Base-by-base conservation (phyloP, 2,888 invertebrate genomes). In the Pheosia gnoma region DNA sequence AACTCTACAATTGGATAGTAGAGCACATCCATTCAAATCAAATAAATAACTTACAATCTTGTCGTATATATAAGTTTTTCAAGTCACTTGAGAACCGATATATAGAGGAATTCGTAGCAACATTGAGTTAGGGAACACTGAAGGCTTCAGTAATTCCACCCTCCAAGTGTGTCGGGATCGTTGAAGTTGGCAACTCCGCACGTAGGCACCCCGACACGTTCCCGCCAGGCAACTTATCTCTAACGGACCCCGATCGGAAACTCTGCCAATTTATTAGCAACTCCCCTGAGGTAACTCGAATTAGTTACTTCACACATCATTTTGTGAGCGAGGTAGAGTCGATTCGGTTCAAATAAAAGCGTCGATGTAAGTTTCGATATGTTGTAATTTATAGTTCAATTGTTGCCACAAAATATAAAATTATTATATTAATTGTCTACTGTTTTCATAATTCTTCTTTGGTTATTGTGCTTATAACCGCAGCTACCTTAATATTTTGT, bases 221-320 rank as follows among this genome's bases (percentile, higher is more conserved):
- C 69, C 67, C 70, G 70, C 75, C 66, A 67, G 25, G 70, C 61
- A 83, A 83, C 77, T 85, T 78, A 64, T 68, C 67, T 64, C 59
- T 70, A 74, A 78, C 72, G 71, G 74, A 81, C 75, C 77, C 66
- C 60, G 75, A 82, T 85, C 78, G 79, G 79, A 79, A 86, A 82
- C 83, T 81, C 78, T 60, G 77, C 77, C 84, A 85, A 88, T 87
- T 86, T 86, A 85, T 85, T 83, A 84, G 75, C 67, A 67, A 66
- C 70, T 65, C 68, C 71, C 68, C 62, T 60, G 37, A 62, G 72
- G 71, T 74, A 81, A 80, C 74, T 77, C 71, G 72, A 74, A 80
- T 81, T 81, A 80, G 77, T 80, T 83, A 70, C 67, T 66, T 72
- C 53, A 71, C 60, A 75, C 65, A 66, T 78, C 67, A 78, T 71